Evolutionary conservation across 1,140 invertebrate genomes (phyloP), one percentile per base, ranked within the genome.

Genomic region (Heterodera carotae): DNA sequence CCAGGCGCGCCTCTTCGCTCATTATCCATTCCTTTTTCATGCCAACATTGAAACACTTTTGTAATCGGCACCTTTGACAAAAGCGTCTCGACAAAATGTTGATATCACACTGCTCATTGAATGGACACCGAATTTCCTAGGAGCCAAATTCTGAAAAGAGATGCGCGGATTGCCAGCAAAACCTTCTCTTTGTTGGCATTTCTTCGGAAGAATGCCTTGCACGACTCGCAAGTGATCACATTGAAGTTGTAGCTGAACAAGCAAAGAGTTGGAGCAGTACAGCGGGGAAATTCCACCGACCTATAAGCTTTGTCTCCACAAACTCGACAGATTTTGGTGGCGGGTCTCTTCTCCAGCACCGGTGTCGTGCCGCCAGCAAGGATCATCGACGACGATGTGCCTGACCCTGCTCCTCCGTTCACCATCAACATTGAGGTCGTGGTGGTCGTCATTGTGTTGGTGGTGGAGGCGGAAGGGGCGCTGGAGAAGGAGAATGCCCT

Each of bases 201-300:
- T 76, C 96, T 90, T 81, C 96, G 89, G 88, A 98, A 98, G 89
- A 98, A 98, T 1, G 96, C 96, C 88, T 98, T 98, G 87, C 96
- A 98, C 80, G 94, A 97, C 89, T 98, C 96, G 86, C 96, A 82
- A 5, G 81, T 82, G 69, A 82, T 93, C 7, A 95, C 95, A 90
- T 96, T 97, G 88, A 98, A 98, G 90, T 98, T 98, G 88, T 95
- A 97, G n/a, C 95, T 66, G 33, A 66, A 66, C 29, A 31, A 66
- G 29, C 94, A 39, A 96, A 64, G 33, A 29, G 12, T n/a, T 59
- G 1, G 7, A 25, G 33, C 62, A 56, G 56, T 73, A 73, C 12
- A 34, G 15, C 25, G 66, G 33, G 29, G 22, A 34, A 15, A 29
- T 4, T 66, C 62, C 25, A n/a, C 62, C 22, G 1, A 62, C 60